Evolutionary conservation across 2,797 vertebrate genomes (phyloP), one percentile per base, ranked within the genome.

Genomic region (Xenopus petersii): DNA sequence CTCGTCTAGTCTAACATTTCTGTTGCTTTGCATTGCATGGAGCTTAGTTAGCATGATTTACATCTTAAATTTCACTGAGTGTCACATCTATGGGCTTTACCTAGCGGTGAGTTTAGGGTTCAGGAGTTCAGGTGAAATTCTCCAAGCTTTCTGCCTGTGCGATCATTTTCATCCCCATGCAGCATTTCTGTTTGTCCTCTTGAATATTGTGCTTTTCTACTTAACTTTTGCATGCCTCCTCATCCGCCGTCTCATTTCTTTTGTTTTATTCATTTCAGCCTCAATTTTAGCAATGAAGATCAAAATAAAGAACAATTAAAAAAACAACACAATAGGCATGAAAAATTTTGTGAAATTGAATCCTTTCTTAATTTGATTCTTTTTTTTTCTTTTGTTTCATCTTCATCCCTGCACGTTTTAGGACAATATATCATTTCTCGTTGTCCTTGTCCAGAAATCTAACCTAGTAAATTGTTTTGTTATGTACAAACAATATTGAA

Each of bases 71-170:
- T 79, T 85, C 90, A 91, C 86, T 93, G 95, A 96, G 95, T 94
- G 90, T 95, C 94, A 96, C 95, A 96, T 96, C 95, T 95, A 90
- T 94, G 94, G 94, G 94, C 89, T 92, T 88, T 88, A 84, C 89
- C 89, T 82, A 82, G 77, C 87, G 85, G 83, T 71, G 79, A 74
- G 30, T 66, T 42, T 80, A 74, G 73, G 75, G 83, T 84, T 81
- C 82, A 85, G 81, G 82, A 82, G 81, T 83, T 84, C 86, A 88
- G 88, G 84, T 84, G 84, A 85, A 83, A 84, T 84, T 84, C 76
- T 82, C 78, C 84, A 84, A 60, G 86, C 88, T 89, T 91, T 89
- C 0, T 86, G 74, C 80, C 92, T 94, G 91, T 93, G 90, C 26
- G 2, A 30, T 30, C 26, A 91, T 92, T 79, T 80, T 30, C 87